These are phyloP conservation scores for Nerophis lumbriciformis DNA, from an alignment of 2,113 vertebrate species.

Conservation along the genomic window DNA sequence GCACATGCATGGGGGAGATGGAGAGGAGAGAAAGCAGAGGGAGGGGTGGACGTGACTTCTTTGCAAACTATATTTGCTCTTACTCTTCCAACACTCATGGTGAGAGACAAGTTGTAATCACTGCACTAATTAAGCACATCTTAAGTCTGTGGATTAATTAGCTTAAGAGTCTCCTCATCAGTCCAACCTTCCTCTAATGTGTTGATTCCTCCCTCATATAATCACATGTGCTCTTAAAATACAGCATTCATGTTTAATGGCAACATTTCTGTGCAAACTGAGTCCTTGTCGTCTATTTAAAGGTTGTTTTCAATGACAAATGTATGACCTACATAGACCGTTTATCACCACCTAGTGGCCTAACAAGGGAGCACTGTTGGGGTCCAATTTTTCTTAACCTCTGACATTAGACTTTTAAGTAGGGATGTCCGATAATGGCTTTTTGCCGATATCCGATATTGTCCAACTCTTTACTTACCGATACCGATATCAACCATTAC, in stretches of 20 bases:
- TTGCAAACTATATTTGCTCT: slow-evolving; percentile 61
- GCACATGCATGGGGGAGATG: slow-evolving; percentile 30
- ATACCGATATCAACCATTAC: no score
- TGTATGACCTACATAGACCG: slow-evolving; percentile 1
- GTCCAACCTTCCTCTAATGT: slow-evolving; percentile 3
- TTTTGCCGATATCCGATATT: no score
- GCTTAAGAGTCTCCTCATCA: slow-evolving; percentile 12
- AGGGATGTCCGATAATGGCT: no score
- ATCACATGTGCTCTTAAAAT: not conserved
- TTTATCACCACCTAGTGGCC: slow-evolving; percentile 49
- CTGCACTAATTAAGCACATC: slow-evolving; percentile 22
- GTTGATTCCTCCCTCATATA: not conserved
- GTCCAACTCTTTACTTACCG: no score
- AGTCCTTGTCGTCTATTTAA: slow-evolving; percentile 55
- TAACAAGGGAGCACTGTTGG: not conserved
- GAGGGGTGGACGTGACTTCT: slow-evolving; percentile 68
- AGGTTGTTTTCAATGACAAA: slow-evolving; percentile 66
- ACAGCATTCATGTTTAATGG: slow-evolving; percentile 13
- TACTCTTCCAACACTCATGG: slow-evolving; percentile 45
- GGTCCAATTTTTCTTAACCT: no score
- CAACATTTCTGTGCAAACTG: slow-evolving; percentile 37
- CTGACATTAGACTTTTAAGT: no score
- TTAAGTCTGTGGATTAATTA: slow-evolving; percentile 10
- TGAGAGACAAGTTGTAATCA: slow-evolving; percentile 28
- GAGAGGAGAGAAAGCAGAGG: slow-evolving; percentile 26